phyloP scores from a whole-genome alignment of 2,888 invertebrate genomes.

The Rhingia rostrata region DNA sequence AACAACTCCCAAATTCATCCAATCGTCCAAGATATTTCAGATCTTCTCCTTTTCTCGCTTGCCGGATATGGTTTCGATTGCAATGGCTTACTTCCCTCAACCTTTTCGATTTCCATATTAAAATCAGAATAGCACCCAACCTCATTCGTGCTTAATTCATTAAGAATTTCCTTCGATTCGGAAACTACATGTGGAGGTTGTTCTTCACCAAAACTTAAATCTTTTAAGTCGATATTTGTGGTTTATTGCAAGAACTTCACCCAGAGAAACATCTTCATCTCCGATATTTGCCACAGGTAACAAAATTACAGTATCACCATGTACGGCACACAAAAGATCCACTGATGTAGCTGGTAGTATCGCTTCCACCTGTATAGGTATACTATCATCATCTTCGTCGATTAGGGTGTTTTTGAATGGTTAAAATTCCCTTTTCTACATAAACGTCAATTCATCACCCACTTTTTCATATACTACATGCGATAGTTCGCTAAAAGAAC shows the following conservation, averaged over 20 bases:
- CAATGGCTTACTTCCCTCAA: neutral
- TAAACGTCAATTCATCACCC: too few relatives aligned
- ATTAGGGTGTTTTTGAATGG: too few relatives aligned
- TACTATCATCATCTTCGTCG: too few relatives aligned
- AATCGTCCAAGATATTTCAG: neutral
- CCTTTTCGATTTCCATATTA: conserved; percentile 15
- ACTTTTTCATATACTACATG: too few relatives aligned
- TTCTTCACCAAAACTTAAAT: too few relatives aligned
- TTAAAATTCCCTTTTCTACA: too few relatives aligned
- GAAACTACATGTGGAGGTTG: too few relatives aligned
- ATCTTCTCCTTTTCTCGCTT: conserved; percentile 24
- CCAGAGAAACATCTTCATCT: neutral
- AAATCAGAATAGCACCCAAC: conserved; percentile 10
- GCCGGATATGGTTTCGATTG: conserved; percentile 28
- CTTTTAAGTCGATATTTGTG: too few relatives aligned
- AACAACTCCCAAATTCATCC: neutral
- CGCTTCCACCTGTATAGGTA: neutral
- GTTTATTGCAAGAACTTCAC: too few relatives aligned
- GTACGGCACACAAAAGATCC: neutral
- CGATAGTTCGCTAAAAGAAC: neutral
- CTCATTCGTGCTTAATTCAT: neutral
- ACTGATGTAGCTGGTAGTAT: neutral
- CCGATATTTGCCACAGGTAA: neutral
- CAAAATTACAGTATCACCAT: neutral
- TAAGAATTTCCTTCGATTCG: neutral